These are phyloP conservation scores for Oopsacas minuta DNA, from an alignment of 37 sponge, comb jelly and placozoan genomes.

Conservation along the genomic window DNA sequence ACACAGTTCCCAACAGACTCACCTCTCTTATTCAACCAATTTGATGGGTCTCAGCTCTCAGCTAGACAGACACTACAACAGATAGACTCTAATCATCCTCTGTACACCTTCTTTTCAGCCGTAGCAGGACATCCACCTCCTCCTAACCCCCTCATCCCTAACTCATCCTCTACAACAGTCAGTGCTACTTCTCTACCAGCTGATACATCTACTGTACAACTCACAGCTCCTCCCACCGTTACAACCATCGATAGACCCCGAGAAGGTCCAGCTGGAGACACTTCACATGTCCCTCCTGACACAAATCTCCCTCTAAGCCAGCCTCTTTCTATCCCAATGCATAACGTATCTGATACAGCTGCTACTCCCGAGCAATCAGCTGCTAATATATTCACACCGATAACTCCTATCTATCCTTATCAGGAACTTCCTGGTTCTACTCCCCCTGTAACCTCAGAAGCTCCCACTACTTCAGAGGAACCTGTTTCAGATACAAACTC, in stretches of 20 bases:
- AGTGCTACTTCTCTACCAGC: neutral
- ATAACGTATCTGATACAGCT: neutral
- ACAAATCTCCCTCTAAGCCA: neutral
- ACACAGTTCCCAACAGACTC: neutral
- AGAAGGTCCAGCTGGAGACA: neutral
- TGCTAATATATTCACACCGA: neutral
- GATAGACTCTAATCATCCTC: constrained; percentile 40
- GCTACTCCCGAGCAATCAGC: neutral
- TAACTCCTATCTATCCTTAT: constrained; percentile 32
- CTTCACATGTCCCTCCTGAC: constrained; percentile 20
- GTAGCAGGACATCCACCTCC: constrained; percentile 53
- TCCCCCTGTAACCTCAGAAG: neutral
- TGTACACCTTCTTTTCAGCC: constrained; percentile 66
- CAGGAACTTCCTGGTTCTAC: neutral
- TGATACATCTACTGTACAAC: neutral
- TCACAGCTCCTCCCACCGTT: neutral
- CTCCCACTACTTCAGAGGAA: neutral
- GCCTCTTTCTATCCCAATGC: neutral
- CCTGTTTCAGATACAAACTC: neutral
- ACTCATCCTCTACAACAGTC: neutral
- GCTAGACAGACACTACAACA: constrained; percentile 35
- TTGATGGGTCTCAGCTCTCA: constrained; percentile 54
- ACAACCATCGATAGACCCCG: neutral
- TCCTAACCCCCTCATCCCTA: constrained; percentile 20
- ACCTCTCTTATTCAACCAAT: constrained; percentile 11